These are phyloP conservation scores for Gambusia holbrooki DNA, from an alignment of 2,113 vertebrate species.

Conservation along the genomic window DNA sequence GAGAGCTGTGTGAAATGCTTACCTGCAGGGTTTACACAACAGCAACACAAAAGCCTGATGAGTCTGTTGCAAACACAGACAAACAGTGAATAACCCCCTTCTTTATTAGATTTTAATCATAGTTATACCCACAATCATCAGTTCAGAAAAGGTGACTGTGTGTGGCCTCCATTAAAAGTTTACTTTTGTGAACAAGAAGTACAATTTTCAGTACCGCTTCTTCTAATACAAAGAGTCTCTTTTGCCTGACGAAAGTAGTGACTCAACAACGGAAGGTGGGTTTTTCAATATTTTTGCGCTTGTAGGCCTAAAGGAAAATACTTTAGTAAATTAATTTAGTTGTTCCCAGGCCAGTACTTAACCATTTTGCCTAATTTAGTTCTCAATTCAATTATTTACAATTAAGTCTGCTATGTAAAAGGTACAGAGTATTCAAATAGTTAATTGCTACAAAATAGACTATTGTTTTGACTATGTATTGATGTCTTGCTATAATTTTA, in stretches of 20 bases:
- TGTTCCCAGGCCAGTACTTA: too few species aligned
- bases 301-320: background rate
- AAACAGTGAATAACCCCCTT: constrained; percentile 38
- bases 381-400: too few species aligned
- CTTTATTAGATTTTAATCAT: constrained; percentile 3
- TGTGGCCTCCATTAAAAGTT: background rate
- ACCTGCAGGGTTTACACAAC: constrained; percentile 70
- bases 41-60: constrained; percentile 51
- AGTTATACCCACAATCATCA: background rate
- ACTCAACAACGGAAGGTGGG: background rate
- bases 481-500: too few species aligned
- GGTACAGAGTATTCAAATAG: too few species aligned
- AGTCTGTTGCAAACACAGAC: constrained; percentile 33
- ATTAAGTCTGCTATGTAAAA: too few species aligned
- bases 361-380: too few species aligned
- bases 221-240: background rate
- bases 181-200: background rate
- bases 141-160: background rate
- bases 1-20: constrained; percentile 9
- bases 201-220: background rate
- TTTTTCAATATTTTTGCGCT: background rate
- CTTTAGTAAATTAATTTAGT: background rate
- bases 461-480: too few species aligned
- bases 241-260: background rate
- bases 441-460: too few species aligned